Percentiles rank a stretch among this genome's conserved stretches.
These are phyloP conservation scores for Drosophila teissieri DNA, from an alignment of 1,140 invertebrate species.

Conservation along the genomic window DNA sequence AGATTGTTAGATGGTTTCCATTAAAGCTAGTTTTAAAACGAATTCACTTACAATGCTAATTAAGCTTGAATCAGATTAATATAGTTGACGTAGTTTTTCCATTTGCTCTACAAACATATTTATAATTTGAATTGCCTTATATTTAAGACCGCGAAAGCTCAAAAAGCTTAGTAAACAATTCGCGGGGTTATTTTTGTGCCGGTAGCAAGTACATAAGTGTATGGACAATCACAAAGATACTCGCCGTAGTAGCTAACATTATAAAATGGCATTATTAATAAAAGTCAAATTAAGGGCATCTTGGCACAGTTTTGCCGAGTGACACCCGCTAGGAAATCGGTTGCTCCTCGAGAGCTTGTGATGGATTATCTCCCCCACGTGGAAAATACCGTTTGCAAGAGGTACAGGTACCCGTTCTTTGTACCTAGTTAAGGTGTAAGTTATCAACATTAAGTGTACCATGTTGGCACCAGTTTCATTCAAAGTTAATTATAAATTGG, in stretches of 20 bases:
- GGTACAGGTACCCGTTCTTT: too few species aligned
- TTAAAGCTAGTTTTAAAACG: background rate
- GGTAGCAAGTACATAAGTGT: constrained; percentile 8
- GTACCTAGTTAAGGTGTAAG: background rate
- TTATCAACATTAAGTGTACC: too few species aligned
- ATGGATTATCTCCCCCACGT: background rate
- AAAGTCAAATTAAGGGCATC: constrained; percentile 81
- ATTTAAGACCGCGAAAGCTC: background rate
- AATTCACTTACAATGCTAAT: background rate
- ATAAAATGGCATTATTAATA: constrained; percentile 64
- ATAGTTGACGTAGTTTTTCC: background rate
- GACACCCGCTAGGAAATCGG: constrained; percentile 61
- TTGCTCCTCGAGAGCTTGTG: background rate
- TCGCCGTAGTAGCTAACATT: constrained; percentile 51
- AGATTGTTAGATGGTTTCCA: background rate
- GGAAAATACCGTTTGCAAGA: background rate
- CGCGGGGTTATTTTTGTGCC: background rate
- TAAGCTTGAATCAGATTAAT: background rate
- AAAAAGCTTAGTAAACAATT: constrained; percentile 8
- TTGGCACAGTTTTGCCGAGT: constrained; percentile 27
- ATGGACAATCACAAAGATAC: constrained; percentile 62
- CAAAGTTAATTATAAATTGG: too few species aligned
- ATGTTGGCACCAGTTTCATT: too few species aligned
- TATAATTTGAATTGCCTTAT: background rate
- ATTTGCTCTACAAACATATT: background rate